These are phyloP conservation scores for Nasonia longicornis DNA, from an alignment of 1,140 invertebrate species.

Conservation along the genomic window DNA sequence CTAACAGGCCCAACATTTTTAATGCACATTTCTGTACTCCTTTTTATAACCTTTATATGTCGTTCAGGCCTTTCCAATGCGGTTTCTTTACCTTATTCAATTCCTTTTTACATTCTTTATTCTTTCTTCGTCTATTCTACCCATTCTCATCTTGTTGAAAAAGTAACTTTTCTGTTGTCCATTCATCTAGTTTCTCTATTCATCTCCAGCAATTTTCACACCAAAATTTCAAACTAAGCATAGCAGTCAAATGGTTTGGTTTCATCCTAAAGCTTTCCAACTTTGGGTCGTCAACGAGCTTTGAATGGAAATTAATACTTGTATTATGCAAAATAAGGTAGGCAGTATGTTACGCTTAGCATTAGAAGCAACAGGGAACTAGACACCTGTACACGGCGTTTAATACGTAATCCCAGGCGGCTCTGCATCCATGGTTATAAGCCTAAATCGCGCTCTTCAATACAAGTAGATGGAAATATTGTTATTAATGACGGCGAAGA, in stretches of 20 bases:
- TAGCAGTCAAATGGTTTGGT: too few species aligned
- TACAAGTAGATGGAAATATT: constrained; percentile 25
- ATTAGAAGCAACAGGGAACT: neutral
- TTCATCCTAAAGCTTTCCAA: too few species aligned
- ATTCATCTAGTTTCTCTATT: neutral
- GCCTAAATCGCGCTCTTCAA: constrained; percentile 2
- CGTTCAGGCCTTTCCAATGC: neutral
- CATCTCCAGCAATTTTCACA: neutral
- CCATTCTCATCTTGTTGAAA: neutral
- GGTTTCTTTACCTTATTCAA: neutral
- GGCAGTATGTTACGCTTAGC: constrained; percentile 8
- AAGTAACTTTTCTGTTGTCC: neutral
- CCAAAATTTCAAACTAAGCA: too few species aligned
- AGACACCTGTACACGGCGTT: neutral
- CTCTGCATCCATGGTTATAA: neutral
- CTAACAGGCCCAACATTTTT: neutral
- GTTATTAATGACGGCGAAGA: constrained; percentile 14
- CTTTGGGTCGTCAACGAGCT: neutral
- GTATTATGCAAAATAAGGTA: constrained; percentile 9
- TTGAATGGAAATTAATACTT: neutral
- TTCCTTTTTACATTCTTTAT: neutral
- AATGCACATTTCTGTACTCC: neutral
- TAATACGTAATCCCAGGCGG: constrained; percentile 11
- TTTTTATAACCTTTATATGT: neutral
- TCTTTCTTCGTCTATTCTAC: neutral